Evolutionary conservation across 1,140 invertebrate species (phyloP), one percentile per base, ranked within the genome.

Genomic region (Cotesia typhae): DNA sequence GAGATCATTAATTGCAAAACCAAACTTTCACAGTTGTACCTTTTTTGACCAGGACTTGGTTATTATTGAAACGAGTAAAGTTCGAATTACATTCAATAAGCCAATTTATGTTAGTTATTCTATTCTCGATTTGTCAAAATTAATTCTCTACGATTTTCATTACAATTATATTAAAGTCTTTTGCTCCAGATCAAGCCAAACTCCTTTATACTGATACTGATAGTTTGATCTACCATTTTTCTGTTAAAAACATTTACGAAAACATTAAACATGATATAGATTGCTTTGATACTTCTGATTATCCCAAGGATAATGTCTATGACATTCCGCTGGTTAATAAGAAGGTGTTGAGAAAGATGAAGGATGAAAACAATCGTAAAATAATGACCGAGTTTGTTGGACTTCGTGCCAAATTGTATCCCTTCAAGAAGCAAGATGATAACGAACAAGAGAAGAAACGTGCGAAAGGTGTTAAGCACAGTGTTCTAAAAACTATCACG

Each of bases 101-200:
- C 76, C 35, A 60, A 81, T 53, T 37, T 78, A 66, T 14, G 78
- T 6, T 55, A 41, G 73, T 0, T 67, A 65, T 12, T 77, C 67
- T 47, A 76, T 79, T 35, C 77, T 80, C 53, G 73, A 77, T 68
- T 76, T 74, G 9, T 36, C 53, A 4, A 51, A 60, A 36, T 41
- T 47, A n/a, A n/a, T 35, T 80, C 84, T 79, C 73, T 81, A 77
- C 76, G 76, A 78, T 80, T 85, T 77, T 52, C 75, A 78, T 41
- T 84, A 79, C 77, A 65, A 75, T 55, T 77, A 74, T 37, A 75
- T 79, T 20, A 77, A 73, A 63, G 36, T 77, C 61, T 55, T 79
- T 68, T 37, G 6, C 14, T 20, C 17, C 4, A 67, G 28, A 36
- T 36, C n/a, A 17, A 57, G 17, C 6, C 2, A 60, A 60, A 28